These are phyloP conservation scores for Pangasius krempfi DNA, from an alignment of 2,797 vertebrate species.

Conservation along the genomic window DNA sequence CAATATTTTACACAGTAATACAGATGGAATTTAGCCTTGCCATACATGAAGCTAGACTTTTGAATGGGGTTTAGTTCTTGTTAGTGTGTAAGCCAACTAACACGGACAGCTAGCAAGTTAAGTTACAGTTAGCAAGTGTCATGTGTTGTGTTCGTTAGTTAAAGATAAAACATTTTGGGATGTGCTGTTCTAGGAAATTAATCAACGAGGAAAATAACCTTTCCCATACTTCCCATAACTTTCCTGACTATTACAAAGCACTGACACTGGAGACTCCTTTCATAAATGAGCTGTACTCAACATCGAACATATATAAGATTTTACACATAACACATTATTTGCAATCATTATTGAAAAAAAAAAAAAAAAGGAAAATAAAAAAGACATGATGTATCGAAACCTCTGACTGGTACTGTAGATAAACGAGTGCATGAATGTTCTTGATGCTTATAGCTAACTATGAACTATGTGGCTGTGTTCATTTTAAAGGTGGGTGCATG, in stretches of 20 bases:
- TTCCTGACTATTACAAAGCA: neutral
- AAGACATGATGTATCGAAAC: neutral
- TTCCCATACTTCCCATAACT: neutral
- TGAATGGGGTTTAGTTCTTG: neutral
- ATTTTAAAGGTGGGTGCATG: conserved; percentile 92
- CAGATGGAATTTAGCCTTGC: neutral
- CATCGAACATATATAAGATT: neutral
- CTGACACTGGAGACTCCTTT: neutral
- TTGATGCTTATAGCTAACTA: neutral
- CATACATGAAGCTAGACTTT: neutral
- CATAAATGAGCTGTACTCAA: neutral
- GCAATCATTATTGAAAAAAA: neutral
- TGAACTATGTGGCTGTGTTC: conserved; percentile 8
- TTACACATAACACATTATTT: neutral
- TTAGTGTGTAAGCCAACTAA: neutral
- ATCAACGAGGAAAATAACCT: neutral
- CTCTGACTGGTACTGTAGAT: neutral
- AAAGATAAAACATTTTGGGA: neutral
- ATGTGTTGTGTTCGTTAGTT: neutral
- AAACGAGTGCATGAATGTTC: neutral
- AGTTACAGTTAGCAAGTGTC: too few relatives aligned
- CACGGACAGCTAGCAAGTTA: neutral
- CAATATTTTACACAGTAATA: too few relatives aligned
- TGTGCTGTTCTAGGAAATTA: neutral
- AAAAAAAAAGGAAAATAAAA: neutral